Evolutionary conservation across 2,113 vertebrate genomes (phyloP).

Genomic region (Oostethus manadensis): DNA sequence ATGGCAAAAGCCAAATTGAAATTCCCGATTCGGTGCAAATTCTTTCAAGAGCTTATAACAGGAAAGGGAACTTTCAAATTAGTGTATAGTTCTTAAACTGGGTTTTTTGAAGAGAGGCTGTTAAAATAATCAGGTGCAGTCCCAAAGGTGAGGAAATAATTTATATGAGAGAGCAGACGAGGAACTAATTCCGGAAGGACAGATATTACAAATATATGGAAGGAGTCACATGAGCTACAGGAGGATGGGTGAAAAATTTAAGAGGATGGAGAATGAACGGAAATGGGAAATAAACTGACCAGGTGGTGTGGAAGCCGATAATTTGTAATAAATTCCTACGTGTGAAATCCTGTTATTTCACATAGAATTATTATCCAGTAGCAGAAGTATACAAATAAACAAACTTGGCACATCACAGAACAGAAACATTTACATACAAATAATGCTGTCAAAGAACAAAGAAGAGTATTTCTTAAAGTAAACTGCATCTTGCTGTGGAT

Average conservation of each 20-base stretch:
- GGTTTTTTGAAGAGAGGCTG: not conserved
- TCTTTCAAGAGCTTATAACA: conserved; percentile 4
- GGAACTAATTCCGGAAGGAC: conserved; percentile 7
- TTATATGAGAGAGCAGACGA: conserved; percentile 1
- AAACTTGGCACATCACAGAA: not conserved
- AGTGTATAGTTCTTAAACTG: conserved; percentile 1
- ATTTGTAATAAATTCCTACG: not conserved
- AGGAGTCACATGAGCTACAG: not conserved
- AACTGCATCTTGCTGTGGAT: conserved; percentile 54
- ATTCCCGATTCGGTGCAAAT: not conserved
- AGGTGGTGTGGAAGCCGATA: not conserved
- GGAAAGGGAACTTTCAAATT: conserved; percentile 1
- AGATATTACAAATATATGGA: not conserved
- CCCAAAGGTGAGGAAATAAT: conserved; percentile 1
- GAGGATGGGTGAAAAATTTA: not conserved
- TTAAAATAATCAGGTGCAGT: conserved; percentile 8
- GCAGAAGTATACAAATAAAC: not conserved
- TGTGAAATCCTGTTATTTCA: not conserved
- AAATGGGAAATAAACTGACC: not conserved
- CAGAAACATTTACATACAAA: not conserved
- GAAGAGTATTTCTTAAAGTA: conserved; percentile 54
- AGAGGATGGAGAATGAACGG: not conserved
- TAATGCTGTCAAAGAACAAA: conserved; percentile 44
- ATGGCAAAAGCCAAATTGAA: not conserved
- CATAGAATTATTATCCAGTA: not conserved